Conservation (phyloP, 2,888 invertebrate genomes). For the Nomada hirtipes region DNA sequence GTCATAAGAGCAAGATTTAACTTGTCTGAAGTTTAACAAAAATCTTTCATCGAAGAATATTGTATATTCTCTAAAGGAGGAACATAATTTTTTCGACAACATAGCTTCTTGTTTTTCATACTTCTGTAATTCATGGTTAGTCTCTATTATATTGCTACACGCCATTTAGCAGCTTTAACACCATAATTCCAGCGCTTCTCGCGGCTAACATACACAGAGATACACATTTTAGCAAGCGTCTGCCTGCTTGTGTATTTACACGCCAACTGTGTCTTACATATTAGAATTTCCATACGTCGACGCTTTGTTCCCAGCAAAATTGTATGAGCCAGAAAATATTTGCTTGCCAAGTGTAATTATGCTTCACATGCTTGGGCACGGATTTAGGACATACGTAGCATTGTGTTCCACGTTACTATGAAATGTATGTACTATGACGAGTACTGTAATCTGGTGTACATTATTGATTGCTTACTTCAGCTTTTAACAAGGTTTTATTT, state of each 20-base stretch:
- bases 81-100: constrained; percentile 17
- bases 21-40: constrained; percentile 9
- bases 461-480: too few relatives aligned
- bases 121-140: not conserved
- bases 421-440: too few relatives aligned
- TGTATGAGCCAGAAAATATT: constrained; percentile 21
- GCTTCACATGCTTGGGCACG: not conserved
- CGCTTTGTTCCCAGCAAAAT: constrained; percentile 10
- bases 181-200: constrained; percentile 1
- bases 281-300: constrained; percentile 18
- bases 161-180: constrained; percentile 6
- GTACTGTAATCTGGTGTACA: too few relatives aligned
- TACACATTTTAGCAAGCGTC: not conserved
- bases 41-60: constrained; percentile 19
- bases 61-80: constrained; percentile 15
- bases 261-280: constrained; percentile 23
- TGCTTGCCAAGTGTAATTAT: constrained; percentile 29
- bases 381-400: too few relatives aligned
- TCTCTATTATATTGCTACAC: constrained; percentile 25
- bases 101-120: not conserved
- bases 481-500: too few relatives aligned
- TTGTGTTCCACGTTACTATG: too few relatives aligned
- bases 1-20: not conserved
- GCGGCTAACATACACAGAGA: not conserved
- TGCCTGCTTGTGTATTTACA: constrained; percentile 26